Evolutionary conservation across 2,797 vertebrate genomes (phyloP).

Genomic region (Rhadinocentrus ornatus): DNA sequence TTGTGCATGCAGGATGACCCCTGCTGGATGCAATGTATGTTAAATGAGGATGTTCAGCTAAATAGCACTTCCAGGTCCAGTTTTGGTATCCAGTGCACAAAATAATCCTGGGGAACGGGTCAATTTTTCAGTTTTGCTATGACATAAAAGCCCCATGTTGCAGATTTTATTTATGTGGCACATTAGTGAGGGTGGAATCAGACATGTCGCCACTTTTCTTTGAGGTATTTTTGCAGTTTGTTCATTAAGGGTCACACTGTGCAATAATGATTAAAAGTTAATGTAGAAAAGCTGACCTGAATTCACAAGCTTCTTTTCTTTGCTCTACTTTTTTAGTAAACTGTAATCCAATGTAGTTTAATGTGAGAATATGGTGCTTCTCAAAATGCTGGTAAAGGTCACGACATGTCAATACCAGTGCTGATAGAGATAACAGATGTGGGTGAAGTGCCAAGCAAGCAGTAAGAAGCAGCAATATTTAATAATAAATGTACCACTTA

Average conservation of each 20-base stretch:
- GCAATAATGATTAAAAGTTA: background rate
- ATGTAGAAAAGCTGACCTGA: too few species aligned
- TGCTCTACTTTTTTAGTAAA: too few species aligned
- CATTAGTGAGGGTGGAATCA: background rate
- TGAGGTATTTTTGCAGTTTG: background rate
- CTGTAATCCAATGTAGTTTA: background rate
- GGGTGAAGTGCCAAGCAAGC: too few species aligned
- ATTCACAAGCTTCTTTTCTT: too few species aligned
- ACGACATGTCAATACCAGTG: too few species aligned
- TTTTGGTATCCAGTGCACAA: background rate
- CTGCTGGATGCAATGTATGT: conserved; percentile 40
- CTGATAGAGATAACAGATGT: too few species aligned
- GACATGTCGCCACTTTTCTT: background rate
- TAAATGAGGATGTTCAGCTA: background rate
- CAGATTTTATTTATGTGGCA: background rate
- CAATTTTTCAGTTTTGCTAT: background rate
- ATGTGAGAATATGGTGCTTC: too few species aligned
- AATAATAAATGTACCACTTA: too few species aligned
- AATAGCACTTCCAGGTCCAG: background rate
- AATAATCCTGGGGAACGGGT: background rate
- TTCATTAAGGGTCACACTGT: background rate
- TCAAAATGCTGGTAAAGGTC: too few species aligned
- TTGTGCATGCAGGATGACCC: conserved; percentile 18
- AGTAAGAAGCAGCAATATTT: too few species aligned
- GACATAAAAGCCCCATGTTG: background rate